Evolutionary conservation across 2,113 vertebrate genomes (phyloP).

Genomic region (Triplophysa dalaica): DNA sequence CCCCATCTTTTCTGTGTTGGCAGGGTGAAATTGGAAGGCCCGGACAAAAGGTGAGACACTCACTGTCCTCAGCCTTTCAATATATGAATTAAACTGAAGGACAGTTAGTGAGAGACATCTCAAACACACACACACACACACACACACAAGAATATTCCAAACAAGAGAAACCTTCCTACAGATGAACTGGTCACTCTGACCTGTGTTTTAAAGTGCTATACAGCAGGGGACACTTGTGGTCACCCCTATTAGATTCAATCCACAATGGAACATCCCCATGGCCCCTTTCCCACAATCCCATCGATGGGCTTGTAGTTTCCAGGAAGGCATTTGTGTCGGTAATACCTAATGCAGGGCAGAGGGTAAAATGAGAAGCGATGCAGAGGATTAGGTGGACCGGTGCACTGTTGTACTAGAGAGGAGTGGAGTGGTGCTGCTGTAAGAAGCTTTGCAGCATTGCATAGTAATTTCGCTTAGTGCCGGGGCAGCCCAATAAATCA

Average conservation of each 20-base stretch:
- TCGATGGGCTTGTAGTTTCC: slow-evolving; percentile 32
- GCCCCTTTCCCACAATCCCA: slow-evolving; percentile 17
- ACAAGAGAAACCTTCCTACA: slow-evolving; percentile 63
- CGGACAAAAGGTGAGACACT: slow-evolving; percentile 90
- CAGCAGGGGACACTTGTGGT: slow-evolving; percentile 20
- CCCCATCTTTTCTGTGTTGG: slow-evolving; percentile 53
- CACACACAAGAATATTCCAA: slow-evolving; percentile 48
- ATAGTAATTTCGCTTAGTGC: slow-evolving; percentile 79
- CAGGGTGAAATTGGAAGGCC: slow-evolving; percentile 98
- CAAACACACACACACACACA: background rate
- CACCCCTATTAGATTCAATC: slow-evolving; percentile 38
- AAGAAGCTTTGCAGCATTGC: slow-evolving; percentile 72
- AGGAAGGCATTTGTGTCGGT: slow-evolving; percentile 34
- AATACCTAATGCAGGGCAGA: background rate
- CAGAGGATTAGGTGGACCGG: slow-evolving; percentile 44
- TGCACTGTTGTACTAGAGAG: slow-evolving; percentile 29
- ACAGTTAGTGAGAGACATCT: background rate
- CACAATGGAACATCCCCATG: slow-evolving; percentile 24
- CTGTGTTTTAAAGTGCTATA: background rate
- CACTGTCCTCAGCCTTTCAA: slow-evolving; percentile 55
- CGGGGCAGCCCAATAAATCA: slow-evolving; percentile 75
- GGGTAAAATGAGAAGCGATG: slow-evolving; percentile 27
- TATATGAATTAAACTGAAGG: slow-evolving; percentile 71
- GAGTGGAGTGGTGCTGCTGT: slow-evolving; percentile 55
- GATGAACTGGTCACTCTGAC: slow-evolving; percentile 31